phyloP scores from a whole-genome alignment of 1,140 invertebrate species.

The Belonocnema kinseyi region DNA sequence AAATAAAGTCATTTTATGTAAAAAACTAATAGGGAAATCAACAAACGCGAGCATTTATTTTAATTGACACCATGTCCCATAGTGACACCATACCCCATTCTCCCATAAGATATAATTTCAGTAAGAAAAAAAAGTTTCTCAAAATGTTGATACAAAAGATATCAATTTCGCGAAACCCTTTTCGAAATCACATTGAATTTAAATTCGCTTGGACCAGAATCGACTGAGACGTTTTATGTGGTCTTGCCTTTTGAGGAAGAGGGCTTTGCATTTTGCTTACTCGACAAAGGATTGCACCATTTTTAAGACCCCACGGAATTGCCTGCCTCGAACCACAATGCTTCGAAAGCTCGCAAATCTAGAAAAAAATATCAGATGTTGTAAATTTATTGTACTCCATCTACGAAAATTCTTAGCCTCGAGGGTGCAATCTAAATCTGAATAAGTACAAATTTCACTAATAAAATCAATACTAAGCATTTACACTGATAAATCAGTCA shows the following conservation, averaged over 20 bases:
- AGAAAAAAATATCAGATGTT: background rate
- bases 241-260: slow-evolving; percentile 14
- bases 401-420: background rate
- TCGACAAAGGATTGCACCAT: slow-evolving; percentile 25
- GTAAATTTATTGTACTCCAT: slow-evolving; percentile 12
- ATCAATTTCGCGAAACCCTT: background rate
- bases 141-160: background rate
- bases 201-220: slow-evolving; percentile 13
- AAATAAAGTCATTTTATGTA: too few species aligned
- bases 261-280: slow-evolving; percentile 29
- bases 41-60: too few species aligned
- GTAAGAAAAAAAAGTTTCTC: too few species aligned
- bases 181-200: slow-evolving; percentile 15
- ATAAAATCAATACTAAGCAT: too few species aligned
- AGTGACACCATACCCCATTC: too few species aligned
- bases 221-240: background rate
- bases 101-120: too few species aligned
- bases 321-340: slow-evolving; percentile 8
- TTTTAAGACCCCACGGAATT: slow-evolving; percentile 21
- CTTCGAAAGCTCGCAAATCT: background rate
- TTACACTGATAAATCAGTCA: too few species aligned
- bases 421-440: too few species aligned
- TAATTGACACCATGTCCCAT: too few species aligned
- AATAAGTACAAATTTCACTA: too few species aligned
- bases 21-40: too few species aligned